phyloP scores from a whole-genome alignment of 2,797 vertebrate genomes.

The Hirundo rustica region DNA sequence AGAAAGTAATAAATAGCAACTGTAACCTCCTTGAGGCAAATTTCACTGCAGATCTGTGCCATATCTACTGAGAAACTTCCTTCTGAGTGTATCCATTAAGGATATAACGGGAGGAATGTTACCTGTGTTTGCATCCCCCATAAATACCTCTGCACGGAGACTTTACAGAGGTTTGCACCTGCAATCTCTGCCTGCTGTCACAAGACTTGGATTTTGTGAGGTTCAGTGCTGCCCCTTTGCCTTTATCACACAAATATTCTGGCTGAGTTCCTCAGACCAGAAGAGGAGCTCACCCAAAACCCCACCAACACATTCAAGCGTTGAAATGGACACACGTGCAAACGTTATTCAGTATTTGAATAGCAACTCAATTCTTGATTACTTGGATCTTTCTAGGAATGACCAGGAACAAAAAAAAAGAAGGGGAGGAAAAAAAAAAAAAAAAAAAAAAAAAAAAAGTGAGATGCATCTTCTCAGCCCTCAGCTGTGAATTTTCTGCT shows the following conservation, averaged over 20 bases:
- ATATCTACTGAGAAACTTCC: not conserved
- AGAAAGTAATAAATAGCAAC: conserved; percentile 21
- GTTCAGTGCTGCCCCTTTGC: not conserved
- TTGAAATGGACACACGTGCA: not conserved
- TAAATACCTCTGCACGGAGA: not conserved
- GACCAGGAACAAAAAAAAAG: not conserved
- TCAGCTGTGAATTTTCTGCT: conserved; percentile 56
- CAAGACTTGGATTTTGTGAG: not conserved
- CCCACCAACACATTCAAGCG: not conserved
- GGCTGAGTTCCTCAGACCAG: not conserved
- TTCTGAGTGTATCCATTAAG: not conserved
- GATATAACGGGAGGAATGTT: not conserved
- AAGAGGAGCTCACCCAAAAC: not conserved
- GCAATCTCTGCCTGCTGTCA: too few relatives aligned
- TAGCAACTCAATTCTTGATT: not conserved
- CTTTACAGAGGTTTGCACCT: not conserved
- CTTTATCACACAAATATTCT: not conserved
- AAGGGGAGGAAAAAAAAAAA: not conserved
- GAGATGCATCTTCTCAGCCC: conserved; percentile 29
- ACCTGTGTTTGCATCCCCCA: not conserved
- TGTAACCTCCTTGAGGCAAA: not conserved
- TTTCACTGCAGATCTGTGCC: not conserved
- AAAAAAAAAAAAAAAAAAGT: not conserved
- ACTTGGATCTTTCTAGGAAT: conserved; percentile 25
- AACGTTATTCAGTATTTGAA: not conserved